A percentile compares a stretch with the other conserved stretches of the same genome.
Evolutionary conservation across 92 coral and sea anemone species (phyloP).

Genomic region (Siderastrea siderea): DNA sequence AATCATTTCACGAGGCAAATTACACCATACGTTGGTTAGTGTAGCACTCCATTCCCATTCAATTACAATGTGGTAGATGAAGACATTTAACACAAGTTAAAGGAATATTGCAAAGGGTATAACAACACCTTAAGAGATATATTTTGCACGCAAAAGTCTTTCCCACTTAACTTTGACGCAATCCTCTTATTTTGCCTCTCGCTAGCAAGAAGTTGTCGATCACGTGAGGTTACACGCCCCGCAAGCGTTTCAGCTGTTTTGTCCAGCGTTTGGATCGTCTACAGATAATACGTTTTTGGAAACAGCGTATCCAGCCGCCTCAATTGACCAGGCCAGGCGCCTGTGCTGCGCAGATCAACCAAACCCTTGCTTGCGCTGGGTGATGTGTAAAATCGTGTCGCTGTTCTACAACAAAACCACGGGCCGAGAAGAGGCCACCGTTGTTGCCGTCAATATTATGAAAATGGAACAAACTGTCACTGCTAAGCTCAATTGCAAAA

Average conservation of each 20-base stretch:
- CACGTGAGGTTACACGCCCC: constrained; percentile 15
- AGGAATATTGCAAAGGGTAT: too few relatives aligned
- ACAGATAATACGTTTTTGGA: constrained; percentile 27
- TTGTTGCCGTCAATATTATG: constrained; percentile 26
- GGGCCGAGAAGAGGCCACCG: constrained; percentile 21
- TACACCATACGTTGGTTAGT: too few relatives aligned
- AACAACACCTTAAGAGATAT: too few relatives aligned
- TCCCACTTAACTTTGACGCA: too few relatives aligned
- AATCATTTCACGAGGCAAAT: too few relatives aligned
- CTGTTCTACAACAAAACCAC: constrained; percentile 26
- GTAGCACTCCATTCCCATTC: too few relatives aligned
- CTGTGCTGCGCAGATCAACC: constrained; percentile 40
- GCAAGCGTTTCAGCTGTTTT: constrained; percentile 38
- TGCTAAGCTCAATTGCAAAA: constrained; percentile 41
- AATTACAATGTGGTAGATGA: too few relatives aligned
- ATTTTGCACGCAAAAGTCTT: too few relatives aligned
- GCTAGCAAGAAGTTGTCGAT: constrained; percentile 28
- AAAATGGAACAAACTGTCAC: constrained; percentile 52
- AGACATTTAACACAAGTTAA: too few relatives aligned
- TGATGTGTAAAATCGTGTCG: constrained; percentile 36
- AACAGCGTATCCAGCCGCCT: constrained; percentile 28
- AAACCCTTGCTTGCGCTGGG: constrained; percentile 34
- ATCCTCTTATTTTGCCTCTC: not conserved
- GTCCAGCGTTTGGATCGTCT: constrained; percentile 36
- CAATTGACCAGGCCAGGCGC: constrained; percentile 39